Conservation (phyloP, 2,888 invertebrate species). For the Rhamphomyia laevipes region DNA sequence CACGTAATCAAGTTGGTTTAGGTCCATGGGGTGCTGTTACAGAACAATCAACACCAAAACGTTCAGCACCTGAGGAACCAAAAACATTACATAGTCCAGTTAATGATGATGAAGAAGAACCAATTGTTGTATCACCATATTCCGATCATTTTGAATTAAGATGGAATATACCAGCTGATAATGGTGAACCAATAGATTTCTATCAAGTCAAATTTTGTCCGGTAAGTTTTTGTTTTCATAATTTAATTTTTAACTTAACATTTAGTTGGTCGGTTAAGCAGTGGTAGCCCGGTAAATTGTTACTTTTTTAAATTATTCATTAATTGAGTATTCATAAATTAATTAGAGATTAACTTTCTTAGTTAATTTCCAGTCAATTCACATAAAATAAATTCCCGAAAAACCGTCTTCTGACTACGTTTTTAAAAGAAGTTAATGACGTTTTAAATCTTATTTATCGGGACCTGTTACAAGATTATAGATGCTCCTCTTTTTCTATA, state of each 20-base stretch:
- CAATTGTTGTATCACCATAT: constrained; percentile 48
- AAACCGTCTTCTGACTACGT: too few relatives aligned
- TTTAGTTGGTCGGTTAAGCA: too few relatives aligned
- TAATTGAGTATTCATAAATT: too few relatives aligned
- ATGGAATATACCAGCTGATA: constrained; percentile 79
- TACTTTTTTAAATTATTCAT: too few relatives aligned
- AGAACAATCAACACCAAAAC: constrained; percentile 59
- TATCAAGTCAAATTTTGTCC: constrained; percentile 73
- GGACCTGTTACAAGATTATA: too few relatives aligned
- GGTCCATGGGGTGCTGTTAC: constrained; percentile 59
- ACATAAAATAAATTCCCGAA: too few relatives aligned
- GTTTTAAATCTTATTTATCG: too few relatives aligned
- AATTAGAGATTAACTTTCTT: too few relatives aligned
- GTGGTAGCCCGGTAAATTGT: too few relatives aligned
- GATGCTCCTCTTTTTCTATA: too few relatives aligned
- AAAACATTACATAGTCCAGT: constrained; percentile 43
- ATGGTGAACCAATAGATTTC: constrained; percentile 76
- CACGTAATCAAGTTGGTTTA: constrained; percentile 69
- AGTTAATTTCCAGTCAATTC: too few relatives aligned
- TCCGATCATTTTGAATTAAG: constrained; percentile 68
- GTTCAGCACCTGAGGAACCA: constrained; percentile 65
- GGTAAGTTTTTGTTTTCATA: constrained; percentile 42
- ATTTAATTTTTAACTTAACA: neutral
- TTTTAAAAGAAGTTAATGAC: too few relatives aligned
- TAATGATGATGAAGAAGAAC: constrained; percentile 38